These are phyloP conservation scores for Forbesichthys agassizii DNA, from an alignment of 2,113 vertebrate genomes.

Conservation along the genomic window DNA sequence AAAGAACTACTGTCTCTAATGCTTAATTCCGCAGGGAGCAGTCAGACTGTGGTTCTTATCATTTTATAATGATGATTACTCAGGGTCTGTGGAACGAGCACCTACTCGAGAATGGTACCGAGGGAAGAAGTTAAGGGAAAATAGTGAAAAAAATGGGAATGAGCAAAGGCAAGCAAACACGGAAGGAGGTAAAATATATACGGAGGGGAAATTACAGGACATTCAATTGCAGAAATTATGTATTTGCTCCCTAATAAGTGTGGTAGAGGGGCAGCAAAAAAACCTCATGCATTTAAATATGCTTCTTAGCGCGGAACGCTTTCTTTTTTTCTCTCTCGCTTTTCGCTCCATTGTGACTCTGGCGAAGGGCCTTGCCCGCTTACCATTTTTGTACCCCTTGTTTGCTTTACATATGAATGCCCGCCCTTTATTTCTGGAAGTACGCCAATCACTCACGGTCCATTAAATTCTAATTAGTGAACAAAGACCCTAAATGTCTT, in stretches of 20 bases:
- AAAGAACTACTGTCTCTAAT: constrained; percentile 59
- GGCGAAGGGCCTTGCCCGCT: constrained; percentile 54
- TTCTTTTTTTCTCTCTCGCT: constrained; percentile 23
- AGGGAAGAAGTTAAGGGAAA: constrained; percentile 8
- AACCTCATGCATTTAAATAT: constrained; percentile 84
- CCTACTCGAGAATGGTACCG: constrained; percentile 47
- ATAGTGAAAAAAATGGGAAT: constrained; percentile 19
- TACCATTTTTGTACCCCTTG: constrained; percentile 73
- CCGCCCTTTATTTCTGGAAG: constrained; percentile 74
- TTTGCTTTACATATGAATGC: constrained; percentile 79
- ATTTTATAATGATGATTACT: constrained; percentile 74
- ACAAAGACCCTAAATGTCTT: constrained; percentile 69
- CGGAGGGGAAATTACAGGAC: constrained; percentile 66
- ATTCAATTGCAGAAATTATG: constrained; percentile 73
- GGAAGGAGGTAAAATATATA: constrained; percentile 55
- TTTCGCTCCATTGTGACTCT: constrained; percentile 56
- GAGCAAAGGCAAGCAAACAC: constrained; percentile 48
- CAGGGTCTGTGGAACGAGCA: constrained; percentile 49
- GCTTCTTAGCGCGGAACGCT: constrained; percentile 76
- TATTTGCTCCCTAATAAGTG: constrained; percentile 73
- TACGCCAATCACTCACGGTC: constrained; percentile 76
- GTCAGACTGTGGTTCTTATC: constrained; percentile 62
- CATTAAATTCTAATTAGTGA: constrained; percentile 80
- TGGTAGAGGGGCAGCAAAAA: constrained; percentile 40
- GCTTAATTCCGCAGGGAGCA: constrained; percentile 61